Evolutionary conservation across 2,797 vertebrate genomes (phyloP), one percentile per base, ranked within the genome.

Genomic region (Oreortyx pictus): DNA sequence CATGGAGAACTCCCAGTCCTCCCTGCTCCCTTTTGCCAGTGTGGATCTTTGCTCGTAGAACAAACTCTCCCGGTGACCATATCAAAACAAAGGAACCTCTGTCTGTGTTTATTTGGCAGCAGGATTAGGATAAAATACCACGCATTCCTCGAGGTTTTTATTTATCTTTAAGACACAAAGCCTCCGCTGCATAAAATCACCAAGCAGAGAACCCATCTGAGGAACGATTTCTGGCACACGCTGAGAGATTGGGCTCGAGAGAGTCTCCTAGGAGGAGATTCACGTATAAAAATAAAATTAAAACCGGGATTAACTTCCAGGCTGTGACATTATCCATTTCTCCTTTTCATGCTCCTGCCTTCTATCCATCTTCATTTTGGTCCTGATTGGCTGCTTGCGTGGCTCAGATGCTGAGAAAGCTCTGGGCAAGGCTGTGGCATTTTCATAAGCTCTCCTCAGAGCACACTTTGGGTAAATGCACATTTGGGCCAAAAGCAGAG

Each of bases 61-160:
- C 59, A 86, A 91, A 94, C 93, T 93, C 75, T 94, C 75, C 64
- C 7, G 0, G 81, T 89, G 90, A 67, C 84, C 49, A 72, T 76
- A 86, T 89, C 88, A 91, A 92, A 93, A 87, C 86, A 92, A 92
- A 81, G 89, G 54, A 79, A 87, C 70, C 44, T 91, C 29, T 87
- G 79, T 87, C 81, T 64, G 75, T 73, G 90, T 93, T 95, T 93
- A 94, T 70, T 88, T 89, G 86, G 89, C 86, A 93, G 93, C 49
- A 82, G 3, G 93, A 94, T 92, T 84, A 95, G 87, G 85, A 85
- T 82, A 75, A 92, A 92, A 91, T 88, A 94, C 82, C 89, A 76
- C 16, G 22, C 43, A 49, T 93, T 94, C 92, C 86, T 86, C 67
- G 89, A 92, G 64, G 41, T 10, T 23, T 5, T 88, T 57, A 66